phyloP scores from a whole-genome alignment of 2,113 vertebrate genomes.

The Silurus glanis region DNA sequence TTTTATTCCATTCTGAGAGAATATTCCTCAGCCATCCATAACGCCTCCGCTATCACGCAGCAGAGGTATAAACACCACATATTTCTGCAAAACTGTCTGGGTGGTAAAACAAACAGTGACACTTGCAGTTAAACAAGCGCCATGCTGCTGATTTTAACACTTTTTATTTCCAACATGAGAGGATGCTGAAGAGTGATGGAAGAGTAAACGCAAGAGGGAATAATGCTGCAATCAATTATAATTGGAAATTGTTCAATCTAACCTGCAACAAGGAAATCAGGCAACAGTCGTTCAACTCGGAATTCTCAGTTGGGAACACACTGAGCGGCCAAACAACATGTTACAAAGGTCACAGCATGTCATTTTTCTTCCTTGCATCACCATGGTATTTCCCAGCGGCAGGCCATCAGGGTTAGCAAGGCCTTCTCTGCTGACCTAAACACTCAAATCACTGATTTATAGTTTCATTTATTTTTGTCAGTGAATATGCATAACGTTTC shows the following conservation, averaged over 20 bases:
- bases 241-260: background rate
- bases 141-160: background rate
- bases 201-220: background rate
- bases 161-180: background rate
- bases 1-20: background rate
- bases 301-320: background rate
- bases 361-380: no score
- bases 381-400: no score
- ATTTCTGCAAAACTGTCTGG: constrained; percentile 6
- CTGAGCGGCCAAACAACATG: background rate
- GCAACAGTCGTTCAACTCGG: background rate
- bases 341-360: no score
- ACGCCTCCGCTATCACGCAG: background rate
- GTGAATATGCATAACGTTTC: no score
- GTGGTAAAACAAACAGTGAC: constrained; percentile 23
- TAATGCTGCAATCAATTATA: background rate
- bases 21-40: constrained; percentile 9
- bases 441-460: no score
- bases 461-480: no score
- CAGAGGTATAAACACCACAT: background rate
- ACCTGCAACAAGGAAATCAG: background rate
- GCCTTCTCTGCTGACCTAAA: no score
- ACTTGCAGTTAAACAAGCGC: background rate
- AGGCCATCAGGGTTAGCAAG: no score
- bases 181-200: background rate